Evolutionary conservation across 2,888 invertebrate genomes (phyloP).

Genomic region (Xanthorhoe designata): DNA sequence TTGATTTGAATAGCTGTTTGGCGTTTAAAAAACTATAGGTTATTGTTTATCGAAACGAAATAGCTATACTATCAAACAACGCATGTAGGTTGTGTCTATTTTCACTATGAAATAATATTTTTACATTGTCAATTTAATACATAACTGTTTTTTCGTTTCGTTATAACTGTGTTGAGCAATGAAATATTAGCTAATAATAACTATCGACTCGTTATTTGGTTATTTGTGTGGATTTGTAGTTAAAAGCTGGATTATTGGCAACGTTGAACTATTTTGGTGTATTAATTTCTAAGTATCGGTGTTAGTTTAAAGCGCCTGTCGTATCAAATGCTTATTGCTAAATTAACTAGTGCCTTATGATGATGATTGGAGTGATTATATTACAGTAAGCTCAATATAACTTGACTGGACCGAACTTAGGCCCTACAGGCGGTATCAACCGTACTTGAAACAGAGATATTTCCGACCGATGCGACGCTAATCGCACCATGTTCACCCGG

Average conservation of each 20-base stretch:
- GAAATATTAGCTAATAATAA: constrained; percentile 7
- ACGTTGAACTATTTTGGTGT: constrained; percentile 22
- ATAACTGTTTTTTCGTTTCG: background rate
- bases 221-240: constrained; percentile 8
- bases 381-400: too few relatives aligned
- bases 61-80: constrained; percentile 21
- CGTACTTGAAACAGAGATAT: too few relatives aligned
- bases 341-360: background rate
- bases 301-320: constrained; percentile 59
- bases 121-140: constrained; percentile 15
- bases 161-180: background rate
- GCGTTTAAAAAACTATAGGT: background rate
- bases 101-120: constrained; percentile 11
- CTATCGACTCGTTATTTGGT: constrained; percentile 5
- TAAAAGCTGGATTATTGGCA: constrained; percentile 6
- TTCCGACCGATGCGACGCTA: too few relatives aligned
- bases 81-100: constrained; percentile 36
- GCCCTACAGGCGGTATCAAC: too few relatives aligned
- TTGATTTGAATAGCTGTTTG: background rate
- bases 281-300: constrained; percentile 50
- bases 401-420: too few relatives aligned
- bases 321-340: constrained; percentile 49
- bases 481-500: too few relatives aligned
- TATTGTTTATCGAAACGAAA: constrained; percentile 12
- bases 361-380: too few relatives aligned